Conservation (phyloP, 2,888 invertebrate genomes). For the Steinernema hermaphroditum region DNA sequence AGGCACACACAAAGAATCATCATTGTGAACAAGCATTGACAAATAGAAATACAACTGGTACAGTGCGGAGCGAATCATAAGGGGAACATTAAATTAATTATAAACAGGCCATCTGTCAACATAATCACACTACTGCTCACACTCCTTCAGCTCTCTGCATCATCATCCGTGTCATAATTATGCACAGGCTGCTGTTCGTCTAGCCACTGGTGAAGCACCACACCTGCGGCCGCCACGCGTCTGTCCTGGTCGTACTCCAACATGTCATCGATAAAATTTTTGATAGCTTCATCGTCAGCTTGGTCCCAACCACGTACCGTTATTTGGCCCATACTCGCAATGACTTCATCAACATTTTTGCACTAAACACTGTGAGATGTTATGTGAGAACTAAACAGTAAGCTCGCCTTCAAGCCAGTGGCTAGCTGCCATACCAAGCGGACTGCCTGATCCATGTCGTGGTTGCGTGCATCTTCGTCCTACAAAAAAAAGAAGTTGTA, state of each 20-base stretch:
- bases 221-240: slow-evolving; percentile 89
- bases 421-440: slow-evolving; percentile 93
- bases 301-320: slow-evolving; percentile 94
- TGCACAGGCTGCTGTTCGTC: slow-evolving; percentile 37
- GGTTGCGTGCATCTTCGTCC: slow-evolving; percentile 97
- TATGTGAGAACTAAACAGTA: no score
- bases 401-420: no score
- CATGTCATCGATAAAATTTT: slow-evolving; percentile 93
- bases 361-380: no score
- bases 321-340: slow-evolving; percentile 93
- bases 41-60: slow-evolving; percentile 3
- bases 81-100: background rate
- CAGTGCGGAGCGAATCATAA: background rate
- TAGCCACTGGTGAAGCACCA: slow-evolving; percentile 92
- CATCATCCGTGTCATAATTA: background rate
- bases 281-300: slow-evolving; percentile 85
- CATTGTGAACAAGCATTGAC: slow-evolving; percentile 2
- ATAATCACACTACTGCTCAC: background rate
- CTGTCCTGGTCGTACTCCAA: slow-evolving; percentile 85
- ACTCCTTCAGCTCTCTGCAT: background rate
- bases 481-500: slow-evolving; percentile 60
- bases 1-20: background rate
- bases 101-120: background rate
- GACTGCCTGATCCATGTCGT: slow-evolving; percentile 96
- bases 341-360: slow-evolving; percentile 89